Evolutionary conservation across 2,113 vertebrate species (phyloP), one percentile per base, ranked within the genome.

Genomic region (Carettochelys insculpta): DNA sequence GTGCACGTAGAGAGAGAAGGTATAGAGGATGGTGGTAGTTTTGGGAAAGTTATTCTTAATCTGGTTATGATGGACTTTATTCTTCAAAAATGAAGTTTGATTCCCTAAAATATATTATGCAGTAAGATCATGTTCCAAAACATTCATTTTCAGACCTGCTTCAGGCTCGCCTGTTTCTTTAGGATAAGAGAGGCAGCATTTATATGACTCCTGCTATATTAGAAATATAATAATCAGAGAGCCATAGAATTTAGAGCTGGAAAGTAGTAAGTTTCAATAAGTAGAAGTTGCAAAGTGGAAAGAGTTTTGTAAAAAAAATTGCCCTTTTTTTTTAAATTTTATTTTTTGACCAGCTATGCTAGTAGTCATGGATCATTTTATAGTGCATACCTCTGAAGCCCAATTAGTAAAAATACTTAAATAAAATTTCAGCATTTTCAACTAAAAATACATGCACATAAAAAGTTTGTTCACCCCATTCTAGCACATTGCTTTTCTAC

Each of bases 271-370:
- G 73, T 68, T 90, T 82, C 65, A 41, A 29, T 27, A 61, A n/a
- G 31, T 9, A 81, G 38, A 80, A 8, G 12, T 75, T 75, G 41
- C 45, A 75, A 75, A 29, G 6, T 27, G 24, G 43, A 45, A 75
- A 75, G 16, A 14, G 77, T 25, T 41, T 10, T 27, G 31, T 22
- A 27, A 24, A 16, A 4, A 12, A 12, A 78, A 90, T 58, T n/a
- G n/a, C n/a, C n/a, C n/a, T n/a, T n/a, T n/a, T n/a, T n/a, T 17
- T 8, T 3, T 8, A 27, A 43, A 22, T 29, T 0, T 31, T 27
- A 91, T 11, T 10, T 88, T 85, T 68, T 6, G 80, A 48, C 51
- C 31, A 8, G 1, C 9, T 86, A 3, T 87, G 41, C 56, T 86
- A 24, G 2, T 3, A 43, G 38, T 25, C 10, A 43, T 73, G 24